A percentile compares a stretch with the other conserved stretches of the same genome.
Evolutionary conservation across 2,888 invertebrate species (phyloP).

Genomic region (Saturnia pavonia): DNA sequence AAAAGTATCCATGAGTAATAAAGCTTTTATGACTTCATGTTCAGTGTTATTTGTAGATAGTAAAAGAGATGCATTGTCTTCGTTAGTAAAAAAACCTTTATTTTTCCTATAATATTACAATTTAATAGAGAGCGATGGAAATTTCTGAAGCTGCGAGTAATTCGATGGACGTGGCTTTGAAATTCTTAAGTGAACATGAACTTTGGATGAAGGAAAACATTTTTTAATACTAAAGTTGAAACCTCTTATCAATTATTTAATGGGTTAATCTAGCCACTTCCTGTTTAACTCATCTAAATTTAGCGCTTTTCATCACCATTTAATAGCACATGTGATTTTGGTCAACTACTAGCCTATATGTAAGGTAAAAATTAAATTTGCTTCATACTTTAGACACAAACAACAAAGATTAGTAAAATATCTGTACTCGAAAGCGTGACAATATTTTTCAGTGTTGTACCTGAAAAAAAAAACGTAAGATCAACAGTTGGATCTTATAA

Average conservation of each 20-base stretch:
- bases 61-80: background rate
- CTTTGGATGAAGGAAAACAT: background rate
- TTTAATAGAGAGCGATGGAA: background rate
- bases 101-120: background rate
- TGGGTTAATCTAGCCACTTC: no score
- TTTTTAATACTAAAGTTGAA: background rate
- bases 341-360: background rate
- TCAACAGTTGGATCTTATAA: no score
- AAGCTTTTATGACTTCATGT: slow-evolving; percentile 1
- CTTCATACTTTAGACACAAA: no score
- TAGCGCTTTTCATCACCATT: background rate
- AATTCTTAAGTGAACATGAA: background rate
- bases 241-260: background rate
- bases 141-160: background rate
- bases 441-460: no score
- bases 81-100: background rate
- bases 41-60: slow-evolving; percentile 3
- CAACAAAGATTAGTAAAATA: no score
- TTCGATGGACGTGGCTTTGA: background rate
- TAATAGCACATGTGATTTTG: background rate
- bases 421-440: no score
- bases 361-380: no score
- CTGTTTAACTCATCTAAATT: no score
- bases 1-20: slow-evolving; percentile 4
- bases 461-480: no score